Evolutionary conservation across 2,888 invertebrate species (phyloP).

Genomic region (Drosophila mulleri): DNA sequence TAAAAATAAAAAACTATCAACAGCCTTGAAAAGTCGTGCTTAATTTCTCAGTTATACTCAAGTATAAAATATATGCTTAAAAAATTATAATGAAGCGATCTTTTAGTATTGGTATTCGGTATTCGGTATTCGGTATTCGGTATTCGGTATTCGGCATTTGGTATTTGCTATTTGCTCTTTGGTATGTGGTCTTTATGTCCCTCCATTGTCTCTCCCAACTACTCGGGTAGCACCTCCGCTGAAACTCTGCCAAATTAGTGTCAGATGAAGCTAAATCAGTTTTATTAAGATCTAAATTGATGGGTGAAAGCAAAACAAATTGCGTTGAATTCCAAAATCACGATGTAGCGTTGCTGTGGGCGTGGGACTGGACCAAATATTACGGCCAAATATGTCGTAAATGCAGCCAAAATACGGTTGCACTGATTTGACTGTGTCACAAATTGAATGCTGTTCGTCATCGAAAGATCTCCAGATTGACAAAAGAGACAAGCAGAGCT

Average conservation of each 20-base stretch:
- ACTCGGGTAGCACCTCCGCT: constrained; percentile 1
- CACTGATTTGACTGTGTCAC: background rate
- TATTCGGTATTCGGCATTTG: constrained; percentile 21
- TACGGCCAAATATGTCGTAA: background rate
- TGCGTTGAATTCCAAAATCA: background rate
- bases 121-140: constrained; percentile 32
- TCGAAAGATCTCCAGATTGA: constrained; percentile 7
- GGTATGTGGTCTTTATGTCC: constrained; percentile 37
- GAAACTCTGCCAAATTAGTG: constrained; percentile 58
- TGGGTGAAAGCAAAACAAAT: constrained; percentile 57
- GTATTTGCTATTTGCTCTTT: constrained; percentile 37
- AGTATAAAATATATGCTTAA: constrained; percentile 73
- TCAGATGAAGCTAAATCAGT: constrained; percentile 59
- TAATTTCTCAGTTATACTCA: constrained; percentile 75
- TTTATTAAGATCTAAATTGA: constrained; percentile 54
- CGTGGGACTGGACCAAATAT: background rate
- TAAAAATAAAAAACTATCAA: constrained; percentile 23
- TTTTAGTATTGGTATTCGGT: constrained; percentile 41
- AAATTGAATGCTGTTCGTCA: background rate
- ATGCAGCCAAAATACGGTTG: background rate
- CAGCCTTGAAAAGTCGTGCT: constrained; percentile 77
- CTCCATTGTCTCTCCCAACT: constrained; percentile 47
- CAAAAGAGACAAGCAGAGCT: constrained; percentile 12
- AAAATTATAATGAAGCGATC: constrained; percentile 71
- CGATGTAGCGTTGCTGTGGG: constrained; percentile 6